phyloP scores from a whole-genome alignment of 2,113 vertebrate genomes.

The Spheniscus mendiculus region DNA sequence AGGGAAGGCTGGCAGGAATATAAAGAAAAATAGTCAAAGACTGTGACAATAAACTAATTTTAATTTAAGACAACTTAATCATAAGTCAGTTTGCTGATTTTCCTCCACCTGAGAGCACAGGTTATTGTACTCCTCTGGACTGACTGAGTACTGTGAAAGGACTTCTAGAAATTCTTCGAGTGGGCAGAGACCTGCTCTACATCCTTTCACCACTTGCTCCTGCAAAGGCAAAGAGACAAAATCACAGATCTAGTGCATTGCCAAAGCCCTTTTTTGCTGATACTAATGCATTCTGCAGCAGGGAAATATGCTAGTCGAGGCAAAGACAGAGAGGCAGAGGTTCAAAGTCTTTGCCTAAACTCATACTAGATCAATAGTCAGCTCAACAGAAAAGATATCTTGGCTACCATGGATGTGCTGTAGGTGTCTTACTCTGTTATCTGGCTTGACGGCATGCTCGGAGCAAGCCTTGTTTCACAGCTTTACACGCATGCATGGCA shows the following conservation, averaged over 20 bases:
- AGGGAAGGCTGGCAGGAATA: background rate
- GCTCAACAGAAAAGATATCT: background rate
- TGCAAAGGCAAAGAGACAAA: conserved; percentile 57
- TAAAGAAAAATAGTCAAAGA: background rate
- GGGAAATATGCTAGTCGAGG: background rate
- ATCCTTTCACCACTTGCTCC: conserved; percentile 87
- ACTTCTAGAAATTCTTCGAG: conserved; percentile 84
- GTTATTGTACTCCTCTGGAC: conserved; percentile 73
- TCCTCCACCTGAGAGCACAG: conserved; percentile 73
- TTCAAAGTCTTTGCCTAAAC: background rate
- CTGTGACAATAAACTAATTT: background rate
- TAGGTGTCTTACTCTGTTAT: background rate
- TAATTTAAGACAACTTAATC: conserved; percentile 45
- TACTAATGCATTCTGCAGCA: background rate
- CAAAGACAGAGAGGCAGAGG: background rate
- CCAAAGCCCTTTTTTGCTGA: background rate
- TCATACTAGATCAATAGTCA: background rate
- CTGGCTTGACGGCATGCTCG: background rate
- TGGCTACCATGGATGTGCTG: background rate
- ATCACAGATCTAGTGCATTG: background rate
- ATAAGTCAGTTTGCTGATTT: background rate
- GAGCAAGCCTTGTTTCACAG: background rate
- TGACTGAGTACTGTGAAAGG: conserved; percentile 75
- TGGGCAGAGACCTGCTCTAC: conserved; percentile 85
- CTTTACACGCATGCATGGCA: background rate